Percentiles rank a stretch among this genome's conserved stretches.
Evolutionary conservation across 2,888 invertebrate genomes (phyloP).

Genomic region (Auanema freiburgensis): DNA sequence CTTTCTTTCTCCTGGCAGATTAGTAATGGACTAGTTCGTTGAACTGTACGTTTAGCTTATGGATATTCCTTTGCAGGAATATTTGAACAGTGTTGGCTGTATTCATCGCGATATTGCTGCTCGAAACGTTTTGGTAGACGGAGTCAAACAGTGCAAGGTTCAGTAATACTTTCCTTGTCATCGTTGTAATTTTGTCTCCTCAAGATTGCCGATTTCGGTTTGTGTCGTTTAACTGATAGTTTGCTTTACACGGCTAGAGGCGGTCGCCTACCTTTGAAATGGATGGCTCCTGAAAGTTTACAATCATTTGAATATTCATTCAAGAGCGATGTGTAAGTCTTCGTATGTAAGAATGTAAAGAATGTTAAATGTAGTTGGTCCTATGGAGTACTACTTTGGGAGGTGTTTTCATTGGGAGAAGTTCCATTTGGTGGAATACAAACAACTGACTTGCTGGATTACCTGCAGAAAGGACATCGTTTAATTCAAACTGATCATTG

Average conservation of each 20-base stretch:
- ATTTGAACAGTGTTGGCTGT: slow-evolving; percentile 53
- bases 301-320: slow-evolving; percentile 52
- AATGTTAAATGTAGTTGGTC: slow-evolving; percentile 47
- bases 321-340: slow-evolving; percentile 53
- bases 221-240: slow-evolving; percentile 55
- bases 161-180: not conserved
- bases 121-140: slow-evolving; percentile 53
- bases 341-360: not conserved
- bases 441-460: slow-evolving; percentile 44
- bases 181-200: not conserved
- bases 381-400: slow-evolving; percentile 54
- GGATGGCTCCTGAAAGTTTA: slow-evolving; percentile 57
- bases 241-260: slow-evolving; percentile 55
- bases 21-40: slow-evolving; percentile 51
- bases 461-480: slow-evolving; percentile 44
- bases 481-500: slow-evolving; percentile 48
- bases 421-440: slow-evolving; percentile 52
- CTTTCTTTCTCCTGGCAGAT: slow-evolving; percentile 58
- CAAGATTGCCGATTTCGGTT: slow-evolving; percentile 57
- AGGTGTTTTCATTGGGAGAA: slow-evolving; percentile 55
- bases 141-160: slow-evolving; percentile 45
- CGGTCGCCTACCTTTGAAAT: slow-evolving; percentile 54
- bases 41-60: not conserved
- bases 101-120: slow-evolving; percentile 58
- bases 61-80: slow-evolving; percentile 31